These are phyloP conservation scores for Drosophila varians DNA, from an alignment of 1,140 invertebrate genomes.

Conservation along the genomic window DNA sequence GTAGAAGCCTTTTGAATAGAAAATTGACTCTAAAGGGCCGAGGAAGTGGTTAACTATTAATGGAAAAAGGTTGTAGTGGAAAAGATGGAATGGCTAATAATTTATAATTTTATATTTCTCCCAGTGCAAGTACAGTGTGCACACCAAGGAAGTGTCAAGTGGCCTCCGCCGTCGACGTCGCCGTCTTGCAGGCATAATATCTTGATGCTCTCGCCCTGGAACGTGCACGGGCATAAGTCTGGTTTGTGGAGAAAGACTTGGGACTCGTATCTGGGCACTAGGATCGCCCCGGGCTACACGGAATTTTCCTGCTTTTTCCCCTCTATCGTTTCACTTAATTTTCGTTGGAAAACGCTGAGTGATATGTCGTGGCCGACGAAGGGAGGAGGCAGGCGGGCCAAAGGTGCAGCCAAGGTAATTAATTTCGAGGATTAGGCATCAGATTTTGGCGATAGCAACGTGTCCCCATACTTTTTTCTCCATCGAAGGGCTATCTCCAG, in stretches of 20 bases:
- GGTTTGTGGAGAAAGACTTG: slow-evolving; percentile 11
- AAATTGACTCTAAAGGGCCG: background rate
- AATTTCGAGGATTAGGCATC: slow-evolving; percentile 69
- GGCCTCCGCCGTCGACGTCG: slow-evolving; percentile 32
- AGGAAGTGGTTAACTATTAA: background rate
- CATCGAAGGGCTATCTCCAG: slow-evolving; percentile 36
- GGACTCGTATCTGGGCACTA: slow-evolving; percentile 36
- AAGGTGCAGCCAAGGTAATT: slow-evolving; percentile 56
- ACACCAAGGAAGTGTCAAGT: slow-evolving; percentile 47
- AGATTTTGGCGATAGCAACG: slow-evolving; percentile 56
- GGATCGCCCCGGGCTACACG: slow-evolving; percentile 36
- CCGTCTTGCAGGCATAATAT: slow-evolving; percentile 28
- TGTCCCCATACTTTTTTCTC: slow-evolving; percentile 24
- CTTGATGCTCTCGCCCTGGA: slow-evolving; percentile 60
- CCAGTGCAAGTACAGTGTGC: slow-evolving; percentile 18
- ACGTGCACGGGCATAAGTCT: slow-evolving; percentile 69
- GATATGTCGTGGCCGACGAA: slow-evolving; percentile 4
- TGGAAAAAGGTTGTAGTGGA: background rate
- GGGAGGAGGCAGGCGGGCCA: slow-evolving; percentile 3
- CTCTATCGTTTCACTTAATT: slow-evolving; percentile 21
- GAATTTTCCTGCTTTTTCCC: slow-evolving; percentile 16
- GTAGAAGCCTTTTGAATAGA: background rate
- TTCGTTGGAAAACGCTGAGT: slow-evolving; percentile 24
- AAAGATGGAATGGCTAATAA: background rate
- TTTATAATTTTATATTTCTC: background rate